These are phyloP conservation scores for Drosophila kambysellisi DNA, from an alignment of 2,888 invertebrate species.

Conservation along the genomic window DNA sequence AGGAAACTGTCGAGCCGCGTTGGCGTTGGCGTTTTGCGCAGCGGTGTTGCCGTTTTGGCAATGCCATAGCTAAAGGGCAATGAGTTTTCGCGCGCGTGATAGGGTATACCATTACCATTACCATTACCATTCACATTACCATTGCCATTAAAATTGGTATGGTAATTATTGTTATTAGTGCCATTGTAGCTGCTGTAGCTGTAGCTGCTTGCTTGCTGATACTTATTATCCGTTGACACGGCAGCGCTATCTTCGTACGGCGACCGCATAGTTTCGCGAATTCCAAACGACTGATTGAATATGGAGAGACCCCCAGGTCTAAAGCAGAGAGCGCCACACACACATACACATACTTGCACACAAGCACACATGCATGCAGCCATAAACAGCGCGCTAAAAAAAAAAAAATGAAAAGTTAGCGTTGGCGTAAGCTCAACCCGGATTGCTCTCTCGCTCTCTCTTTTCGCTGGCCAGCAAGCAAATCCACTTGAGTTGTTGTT, in stretches of 20 bases:
- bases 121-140: slow-evolving; percentile 46
- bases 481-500: slow-evolving; percentile 53
- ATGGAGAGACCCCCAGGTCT: slow-evolving; percentile 45
- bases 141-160: slow-evolving; percentile 56
- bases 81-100: slow-evolving; percentile 95
- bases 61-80: slow-evolving; percentile 95
- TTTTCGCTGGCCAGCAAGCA: slow-evolving; percentile 55
- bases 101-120: slow-evolving; percentile 88
- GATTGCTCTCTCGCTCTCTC: slow-evolving; percentile 35
- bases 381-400: slow-evolving; percentile 44
- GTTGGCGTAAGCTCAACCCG: slow-evolving; percentile 68
- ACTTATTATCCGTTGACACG: slow-evolving; percentile 64
- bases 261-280: slow-evolving; percentile 85
- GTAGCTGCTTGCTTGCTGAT: slow-evolving; percentile 53
- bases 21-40: slow-evolving; percentile 77
- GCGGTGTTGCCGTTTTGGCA: slow-evolving; percentile 79
- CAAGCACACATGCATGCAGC: slow-evolving; percentile 25
- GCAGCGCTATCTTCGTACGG: slow-evolving; percentile 81
- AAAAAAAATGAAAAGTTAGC: slow-evolving; percentile 65
- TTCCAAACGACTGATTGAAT: slow-evolving; percentile 84
- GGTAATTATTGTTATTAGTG: slow-evolving; percentile 66
- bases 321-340: slow-evolving; percentile 36
- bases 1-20: slow-evolving; percentile 74
- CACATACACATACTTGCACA: slow-evolving; percentile 19
- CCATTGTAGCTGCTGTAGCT: slow-evolving; percentile 61